phyloP scores from a whole-genome alignment of 2,113 vertebrate species.

The Microcebus ravelobensis region DNA sequence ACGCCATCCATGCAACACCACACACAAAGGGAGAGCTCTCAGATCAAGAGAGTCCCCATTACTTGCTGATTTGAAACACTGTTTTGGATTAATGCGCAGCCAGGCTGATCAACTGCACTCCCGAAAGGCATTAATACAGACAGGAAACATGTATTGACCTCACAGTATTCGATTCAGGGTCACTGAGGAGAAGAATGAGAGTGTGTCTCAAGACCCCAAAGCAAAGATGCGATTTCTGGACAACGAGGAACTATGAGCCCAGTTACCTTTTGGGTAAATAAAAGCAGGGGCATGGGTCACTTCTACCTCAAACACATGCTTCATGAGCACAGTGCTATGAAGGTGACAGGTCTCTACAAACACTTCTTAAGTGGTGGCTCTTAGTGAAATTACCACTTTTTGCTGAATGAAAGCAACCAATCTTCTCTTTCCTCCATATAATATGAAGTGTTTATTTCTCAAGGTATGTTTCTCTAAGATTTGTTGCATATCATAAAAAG shows the following conservation, averaged over 20 bases:
- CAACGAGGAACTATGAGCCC: not conserved
- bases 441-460: slow-evolving; percentile 13
- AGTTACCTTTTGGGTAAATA: not conserved
- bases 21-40: not conserved
- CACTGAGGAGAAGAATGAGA: not conserved
- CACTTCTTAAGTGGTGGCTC: not conserved
- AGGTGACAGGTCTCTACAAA: not conserved
- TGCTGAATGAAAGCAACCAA: not conserved
- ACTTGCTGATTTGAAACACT: not conserved
- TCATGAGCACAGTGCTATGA: not conserved
- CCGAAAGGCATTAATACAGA: not conserved
- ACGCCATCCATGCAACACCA: not conserved
- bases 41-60: not conserved
- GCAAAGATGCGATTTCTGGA: slow-evolving; percentile 12
- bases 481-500: slow-evolving; percentile 36
- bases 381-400: not conserved
- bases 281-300: not conserved
- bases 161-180: not conserved
- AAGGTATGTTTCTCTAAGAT: slow-evolving; percentile 5
- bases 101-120: not conserved
- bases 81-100: not conserved
- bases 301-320: not conserved
- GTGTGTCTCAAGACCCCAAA: not conserved
- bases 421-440: not conserved
- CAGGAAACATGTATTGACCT: not conserved